Evolutionary conservation across 2,888 invertebrate species (phyloP), one percentile per base, ranked within the genome.

Genomic region (Balanococcus diminutus): DNA sequence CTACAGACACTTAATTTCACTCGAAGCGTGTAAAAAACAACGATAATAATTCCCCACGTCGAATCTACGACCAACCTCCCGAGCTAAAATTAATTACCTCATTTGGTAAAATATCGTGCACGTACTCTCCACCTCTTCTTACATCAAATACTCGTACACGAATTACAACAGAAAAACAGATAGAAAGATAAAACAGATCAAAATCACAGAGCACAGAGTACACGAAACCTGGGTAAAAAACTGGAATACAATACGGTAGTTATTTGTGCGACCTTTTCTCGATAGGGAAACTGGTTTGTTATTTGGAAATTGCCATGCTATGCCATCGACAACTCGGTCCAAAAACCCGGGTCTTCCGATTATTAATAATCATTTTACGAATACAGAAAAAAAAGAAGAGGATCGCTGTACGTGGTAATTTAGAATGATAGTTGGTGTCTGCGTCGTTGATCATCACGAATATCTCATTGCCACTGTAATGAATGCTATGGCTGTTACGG

Each of bases 41-140:
- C 75, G 5, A 32, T 19, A 9, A 19, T 79, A 32, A 36, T 79
- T 79, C 11, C 36, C 36, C 36, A 32, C n/a, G 28, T 28, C 4
- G n/a, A 79, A 36, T n/a, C n/a, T n/a, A n/a, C 25, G 11, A n/a
- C n/a, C 36, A 32, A n/a, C 75, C 75, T 67, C 67, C 67, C 28
- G 16, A 36, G 75, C 31, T 28, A 19, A 36, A 79, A 79, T 79
- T 79, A 79, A 79, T 79, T 79, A 79, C 75, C 75, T 79, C 75
- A 79, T 79, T 79, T 79, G 75, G 75, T 79, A 79, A 72, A 72
- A 79, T 79, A 79, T 72, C 72, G 72, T 79, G 75, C 56, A 22
- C 36, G 67, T 67, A 31, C 28, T 28, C 28, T 67, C 28, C 25
- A 3, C 36, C 75, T 36, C 31, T 79, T 19, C 75, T 9, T 79